These are phyloP conservation scores for Argynnis bischoffii DNA, from an alignment of 2,888 invertebrate species.

Conservation along the genomic window DNA sequence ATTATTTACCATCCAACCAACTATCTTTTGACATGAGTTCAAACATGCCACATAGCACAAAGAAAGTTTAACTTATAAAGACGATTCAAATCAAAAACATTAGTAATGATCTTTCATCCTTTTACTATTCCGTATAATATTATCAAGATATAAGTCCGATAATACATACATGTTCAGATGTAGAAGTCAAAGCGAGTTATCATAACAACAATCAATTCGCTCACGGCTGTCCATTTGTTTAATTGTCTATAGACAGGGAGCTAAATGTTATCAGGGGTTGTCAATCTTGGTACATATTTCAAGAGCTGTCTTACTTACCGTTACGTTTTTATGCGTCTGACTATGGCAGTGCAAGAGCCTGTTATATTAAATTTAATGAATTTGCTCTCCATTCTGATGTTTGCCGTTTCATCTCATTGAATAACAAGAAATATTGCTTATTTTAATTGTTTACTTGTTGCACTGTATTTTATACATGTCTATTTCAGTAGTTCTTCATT, in stretches of 20 bases:
- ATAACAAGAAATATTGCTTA: background rate
- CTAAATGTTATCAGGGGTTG: slow-evolving; percentile 76
- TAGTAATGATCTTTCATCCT: slow-evolving; percentile 14
- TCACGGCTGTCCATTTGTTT: slow-evolving; percentile 76
- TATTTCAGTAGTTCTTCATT: too few species aligned
- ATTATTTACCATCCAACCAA: too few species aligned
- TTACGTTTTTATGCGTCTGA: slow-evolving; percentile 21
- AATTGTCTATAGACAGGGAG: slow-evolving; percentile 71
- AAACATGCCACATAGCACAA: too few species aligned
- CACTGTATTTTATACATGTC: too few species aligned
- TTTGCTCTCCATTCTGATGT: slow-evolving; percentile 1
- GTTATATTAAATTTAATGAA: slow-evolving; percentile 7
- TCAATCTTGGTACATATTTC: slow-evolving; percentile 60
- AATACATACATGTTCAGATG: slow-evolving; percentile 40
- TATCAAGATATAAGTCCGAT: slow-evolving; percentile 32
- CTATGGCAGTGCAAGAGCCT: background rate
- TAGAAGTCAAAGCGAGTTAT: slow-evolving; percentile 66
- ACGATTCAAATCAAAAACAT: too few species aligned
- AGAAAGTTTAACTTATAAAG: too few species aligned
- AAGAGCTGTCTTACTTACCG: slow-evolving; percentile 25
- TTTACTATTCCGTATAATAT: slow-evolving; percentile 10
- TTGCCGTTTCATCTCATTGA: background rate
- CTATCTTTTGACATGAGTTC: too few species aligned
- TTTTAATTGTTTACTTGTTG: too few species aligned
- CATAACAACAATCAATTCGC: slow-evolving; percentile 75